Base-by-base conservation (phyloP, 2,797 vertebrate genomes). In the Muraenolepis orangiensis region DNA sequence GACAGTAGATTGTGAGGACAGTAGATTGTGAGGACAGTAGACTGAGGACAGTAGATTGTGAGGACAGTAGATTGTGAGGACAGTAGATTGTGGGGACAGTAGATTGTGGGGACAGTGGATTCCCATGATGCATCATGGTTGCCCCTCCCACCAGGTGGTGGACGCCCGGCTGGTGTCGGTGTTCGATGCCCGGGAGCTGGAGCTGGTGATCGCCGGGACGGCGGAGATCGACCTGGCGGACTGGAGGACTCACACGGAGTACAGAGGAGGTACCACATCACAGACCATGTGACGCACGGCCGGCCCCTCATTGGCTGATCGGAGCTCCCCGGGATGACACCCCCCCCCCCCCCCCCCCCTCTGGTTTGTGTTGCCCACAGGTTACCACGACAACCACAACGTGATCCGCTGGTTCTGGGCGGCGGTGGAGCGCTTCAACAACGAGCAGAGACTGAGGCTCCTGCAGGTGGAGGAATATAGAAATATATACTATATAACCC, bases 401-500 rank as follows among this genome's bases (percentile, higher is more conserved):
- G 98, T 99, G 80, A 97, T 99, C 81, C 95, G 97, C 80, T 99
- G 98, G 98, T 99, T 99, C 91, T 99, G 98, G 98, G 96, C 96
- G 11, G 97, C 97, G 28, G 97, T 99, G 82, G 97, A 99, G 87
- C 94, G 97, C 83, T 99, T 99, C 92, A 99, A 99, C 92, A 99
- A 99, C 69, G 98, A 99, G 84, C 98, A 99, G 83, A 95, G 97
- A 76, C 93, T 99, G 8, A 92, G 98, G 85, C 94, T 99, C 84
- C 84, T 99, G 88, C 98, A 99, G 96, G 98, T 98, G n/a, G 42
- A 11, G 12, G n/a, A n/a, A n/a, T n/a, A n/a, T n/a, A n/a, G n/a
- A n/a, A n/a, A n/a, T n/a, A n/a, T n/a, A n/a, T n/a, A n/a, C n/a
- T n/a, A n/a, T n/a, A n/a, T n/a, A n/a, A n/a, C n/a, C n/a, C n/a